Evolutionary conservation across 1,140 invertebrate genomes (phyloP), one percentile per base, ranked within the genome.

Genomic region (Pogonus chalceus): DNA sequence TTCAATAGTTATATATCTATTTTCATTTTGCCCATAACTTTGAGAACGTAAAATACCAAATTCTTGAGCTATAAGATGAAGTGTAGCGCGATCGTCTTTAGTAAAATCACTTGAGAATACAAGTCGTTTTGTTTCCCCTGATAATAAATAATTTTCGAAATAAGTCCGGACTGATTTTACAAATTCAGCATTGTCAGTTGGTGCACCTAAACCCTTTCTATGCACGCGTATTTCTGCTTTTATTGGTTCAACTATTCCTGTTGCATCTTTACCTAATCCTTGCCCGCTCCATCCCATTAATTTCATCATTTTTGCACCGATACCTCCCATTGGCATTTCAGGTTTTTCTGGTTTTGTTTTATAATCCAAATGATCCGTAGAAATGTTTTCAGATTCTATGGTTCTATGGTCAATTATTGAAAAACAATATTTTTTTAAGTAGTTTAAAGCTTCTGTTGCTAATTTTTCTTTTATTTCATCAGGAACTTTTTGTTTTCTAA

Each of bases 271-370:
- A 0, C 87, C 87, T 35, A 89, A 69, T 0, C 83, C 85, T 24
- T 86, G 86, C 22, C 87, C 87, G 22, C 77, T 72, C 87, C 87
- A 90, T 0, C 88, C 88, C 87, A 91, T 89, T 56, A 84, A 69
- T 55, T 81, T 79, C 77, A 90, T 79, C 69, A 90, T 75, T 62
- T 81, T 85, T 50, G 70, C 80, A 4, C 83, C 84, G 53, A 83
- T 73, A 60, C 81, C 82, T 55, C 70, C 73, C 9, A 69, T 65
- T 23, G 71, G 58, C 3, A 79, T 59, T n/a, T n/a, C n/a, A n/a
- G n/a, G n/a, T n/a, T n/a, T n/a, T n/a, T 43, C 7, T 43, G 7
- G 26, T 31, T 31, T 31, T 14, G 4, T 14, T 31, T 31, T 31
- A 31, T 31, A 31, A 31, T 31, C 26, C 26, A 31, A 31, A 31